A percentile compares a stretch with the other conserved stretches of the same genome.
Conservation (phyloP, 2,797 vertebrate species). For the Podarcis lilfordi region DNA sequence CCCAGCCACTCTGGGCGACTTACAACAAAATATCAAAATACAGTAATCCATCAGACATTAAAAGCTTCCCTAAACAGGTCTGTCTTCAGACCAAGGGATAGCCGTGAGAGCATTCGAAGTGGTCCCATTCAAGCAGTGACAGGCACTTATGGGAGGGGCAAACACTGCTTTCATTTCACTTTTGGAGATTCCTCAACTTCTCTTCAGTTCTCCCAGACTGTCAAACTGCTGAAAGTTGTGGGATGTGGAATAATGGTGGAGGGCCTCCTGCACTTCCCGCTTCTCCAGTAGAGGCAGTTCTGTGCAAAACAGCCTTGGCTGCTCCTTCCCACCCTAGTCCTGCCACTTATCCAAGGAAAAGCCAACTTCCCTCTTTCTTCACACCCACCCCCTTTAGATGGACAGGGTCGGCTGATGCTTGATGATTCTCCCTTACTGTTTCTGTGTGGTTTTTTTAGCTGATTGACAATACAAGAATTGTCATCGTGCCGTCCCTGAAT, state of each 20-base stretch:
- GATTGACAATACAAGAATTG: slow-evolving; percentile 91
- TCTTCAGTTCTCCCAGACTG: background rate
- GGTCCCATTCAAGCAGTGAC: too few relatives aligned
- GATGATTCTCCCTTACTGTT: slow-evolving; percentile 21
- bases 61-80: too few relatives aligned
- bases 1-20: too few relatives aligned
- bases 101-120: background rate
- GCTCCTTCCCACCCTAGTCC: background rate
- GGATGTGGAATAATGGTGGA: background rate
- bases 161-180: background rate
- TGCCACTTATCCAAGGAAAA: background rate
- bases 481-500: slow-evolving; percentile 94
- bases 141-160: background rate
- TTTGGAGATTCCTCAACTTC: background rate
- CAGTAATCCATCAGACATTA: too few relatives aligned
- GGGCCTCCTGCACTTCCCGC: background rate
- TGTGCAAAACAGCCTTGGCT: too few relatives aligned
- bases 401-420: background rate
- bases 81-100: background rate
- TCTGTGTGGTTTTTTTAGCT: slow-evolving; percentile 77
- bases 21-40: too few relatives aligned
- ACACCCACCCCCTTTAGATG: background rate
- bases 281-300: background rate
- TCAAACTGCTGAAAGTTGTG: too few relatives aligned
- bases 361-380: background rate